Evolutionary conservation across 2,113 vertebrate genomes (phyloP).

Genomic region (Spea bombifrons): DNA sequence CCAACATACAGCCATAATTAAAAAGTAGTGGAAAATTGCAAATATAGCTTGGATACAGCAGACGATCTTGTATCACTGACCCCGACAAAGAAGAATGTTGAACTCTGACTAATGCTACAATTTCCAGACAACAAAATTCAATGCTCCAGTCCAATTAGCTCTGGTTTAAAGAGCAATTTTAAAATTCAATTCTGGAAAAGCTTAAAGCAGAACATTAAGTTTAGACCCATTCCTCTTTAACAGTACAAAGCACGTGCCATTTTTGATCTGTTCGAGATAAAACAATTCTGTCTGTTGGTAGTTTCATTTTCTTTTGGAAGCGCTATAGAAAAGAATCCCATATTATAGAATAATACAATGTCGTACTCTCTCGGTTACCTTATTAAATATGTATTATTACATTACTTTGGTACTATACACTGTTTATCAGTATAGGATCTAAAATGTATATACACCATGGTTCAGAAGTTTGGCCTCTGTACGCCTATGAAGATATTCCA

Average conservation of each 20-base stretch:
- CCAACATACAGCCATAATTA: constrained; percentile 28
- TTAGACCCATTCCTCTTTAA: neutral
- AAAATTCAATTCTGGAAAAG: constrained; percentile 40
- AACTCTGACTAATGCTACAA: constrained; percentile 38
- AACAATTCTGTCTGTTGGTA: constrained; percentile 1
- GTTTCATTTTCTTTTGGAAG: too few relatives aligned
- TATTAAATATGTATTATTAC: too few relatives aligned
- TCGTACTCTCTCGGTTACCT: too few relatives aligned
- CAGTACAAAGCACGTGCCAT: neutral
- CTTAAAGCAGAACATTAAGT: constrained; percentile 29
- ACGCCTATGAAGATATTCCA: too few relatives aligned
- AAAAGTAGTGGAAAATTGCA: constrained; percentile 33
- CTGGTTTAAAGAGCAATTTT: constrained; percentile 42
- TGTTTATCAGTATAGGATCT: too few relatives aligned
- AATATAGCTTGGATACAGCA: constrained; percentile 25
- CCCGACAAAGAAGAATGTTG: constrained; percentile 31
- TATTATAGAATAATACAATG: too few relatives aligned
- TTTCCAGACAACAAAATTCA: constrained; percentile 47
- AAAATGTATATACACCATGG: too few relatives aligned
- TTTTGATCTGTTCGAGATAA: constrained; percentile 27
- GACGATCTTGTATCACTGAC: constrained; percentile 16
- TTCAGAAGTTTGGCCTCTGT: too few relatives aligned
- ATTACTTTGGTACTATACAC: too few relatives aligned
- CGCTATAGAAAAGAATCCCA: too few relatives aligned
- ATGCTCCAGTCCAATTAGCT: constrained; percentile 42